Evolutionary conservation across 2,888 invertebrate genomes (phyloP).

Genomic region (Synergus itoensis): DNA sequence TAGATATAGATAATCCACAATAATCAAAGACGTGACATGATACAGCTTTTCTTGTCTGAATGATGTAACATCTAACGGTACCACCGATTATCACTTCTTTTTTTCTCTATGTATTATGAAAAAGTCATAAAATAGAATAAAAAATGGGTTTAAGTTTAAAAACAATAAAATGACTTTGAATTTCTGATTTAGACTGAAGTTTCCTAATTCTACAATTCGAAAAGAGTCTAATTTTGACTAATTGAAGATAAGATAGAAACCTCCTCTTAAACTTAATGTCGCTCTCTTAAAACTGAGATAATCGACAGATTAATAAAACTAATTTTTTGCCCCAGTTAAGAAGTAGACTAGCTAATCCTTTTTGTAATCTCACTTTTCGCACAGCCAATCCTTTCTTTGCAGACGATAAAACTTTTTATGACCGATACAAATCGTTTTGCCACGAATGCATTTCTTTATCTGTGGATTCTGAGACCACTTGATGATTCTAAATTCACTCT

Average conservation of each 20-base stretch:
- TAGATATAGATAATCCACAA: background rate
- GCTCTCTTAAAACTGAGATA: background rate
- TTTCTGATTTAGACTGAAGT: background rate
- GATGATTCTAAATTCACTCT: background rate
- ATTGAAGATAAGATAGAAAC: background rate
- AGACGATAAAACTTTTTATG: conserved; percentile 29
- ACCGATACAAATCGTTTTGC: conserved; percentile 28
- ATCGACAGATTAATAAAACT: conserved; percentile 3
- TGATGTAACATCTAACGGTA: too few relatives aligned
- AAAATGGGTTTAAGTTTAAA: background rate
- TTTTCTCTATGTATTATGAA: background rate
- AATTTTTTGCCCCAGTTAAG: conserved; percentile 15
- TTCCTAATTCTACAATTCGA: background rate
- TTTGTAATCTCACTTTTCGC: conserved; percentile 17
- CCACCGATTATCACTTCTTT: background rate
- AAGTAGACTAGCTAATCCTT: conserved; percentile 10
- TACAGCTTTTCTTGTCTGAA: too few relatives aligned
- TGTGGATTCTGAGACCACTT: conserved; percentile 4
- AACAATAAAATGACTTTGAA: too few relatives aligned
- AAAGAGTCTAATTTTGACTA: background rate
- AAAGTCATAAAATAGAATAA: background rate
- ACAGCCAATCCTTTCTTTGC: conserved; percentile 38
- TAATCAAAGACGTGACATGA: conserved; percentile 25
- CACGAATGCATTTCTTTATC: conserved; percentile 28
- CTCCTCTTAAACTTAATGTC: background rate